A percentile compares a stretch with the other conserved stretches of the same genome.
Evolutionary conservation across 2,113 vertebrate species (phyloP).

Genomic region (Chelonoidis abingdonii): DNA sequence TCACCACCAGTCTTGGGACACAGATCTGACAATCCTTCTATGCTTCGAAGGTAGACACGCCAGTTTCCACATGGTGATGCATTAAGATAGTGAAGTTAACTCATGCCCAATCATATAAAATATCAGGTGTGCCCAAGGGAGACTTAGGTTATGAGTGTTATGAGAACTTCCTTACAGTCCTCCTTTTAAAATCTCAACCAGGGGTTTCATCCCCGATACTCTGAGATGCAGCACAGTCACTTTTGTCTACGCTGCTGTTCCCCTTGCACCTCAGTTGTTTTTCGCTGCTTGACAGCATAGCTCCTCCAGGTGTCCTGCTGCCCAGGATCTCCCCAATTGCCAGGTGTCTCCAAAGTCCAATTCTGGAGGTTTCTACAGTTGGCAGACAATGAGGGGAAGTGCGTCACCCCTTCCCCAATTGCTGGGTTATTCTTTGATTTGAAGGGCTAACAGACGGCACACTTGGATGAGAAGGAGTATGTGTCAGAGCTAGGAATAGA

Average conservation of each 20-base stretch:
- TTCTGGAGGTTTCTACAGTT: not conserved
- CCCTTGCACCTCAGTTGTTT: rapidly evolving
- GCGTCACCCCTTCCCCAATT: not conserved
- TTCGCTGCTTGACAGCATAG: not conserved
- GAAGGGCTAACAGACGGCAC: not conserved
- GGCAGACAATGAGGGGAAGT: not conserved
- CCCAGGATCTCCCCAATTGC: rapidly evolving
- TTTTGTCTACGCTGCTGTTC: not conserved
- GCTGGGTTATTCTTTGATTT: rapidly evolving
- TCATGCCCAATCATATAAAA: not conserved
- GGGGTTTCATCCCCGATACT: rapidly evolving
- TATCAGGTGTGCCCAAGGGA: no score
- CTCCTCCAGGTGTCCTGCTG: not conserved
- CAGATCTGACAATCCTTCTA: not conserved
- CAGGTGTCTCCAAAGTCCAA: not conserved
- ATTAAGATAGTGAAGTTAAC: not conserved
- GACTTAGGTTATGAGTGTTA: not conserved
- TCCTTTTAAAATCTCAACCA: not conserved
- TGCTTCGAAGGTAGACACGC: not conserved
- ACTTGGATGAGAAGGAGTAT: not conserved
- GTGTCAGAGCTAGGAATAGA: not conserved
- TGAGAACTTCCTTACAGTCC: not conserved
- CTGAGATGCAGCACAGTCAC: rapidly evolving
- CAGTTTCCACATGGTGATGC: not conserved
- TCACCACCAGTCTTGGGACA: not conserved